Conservation (phyloP, 1,140 invertebrate genomes). For the Zaprionus inermis region DNA sequence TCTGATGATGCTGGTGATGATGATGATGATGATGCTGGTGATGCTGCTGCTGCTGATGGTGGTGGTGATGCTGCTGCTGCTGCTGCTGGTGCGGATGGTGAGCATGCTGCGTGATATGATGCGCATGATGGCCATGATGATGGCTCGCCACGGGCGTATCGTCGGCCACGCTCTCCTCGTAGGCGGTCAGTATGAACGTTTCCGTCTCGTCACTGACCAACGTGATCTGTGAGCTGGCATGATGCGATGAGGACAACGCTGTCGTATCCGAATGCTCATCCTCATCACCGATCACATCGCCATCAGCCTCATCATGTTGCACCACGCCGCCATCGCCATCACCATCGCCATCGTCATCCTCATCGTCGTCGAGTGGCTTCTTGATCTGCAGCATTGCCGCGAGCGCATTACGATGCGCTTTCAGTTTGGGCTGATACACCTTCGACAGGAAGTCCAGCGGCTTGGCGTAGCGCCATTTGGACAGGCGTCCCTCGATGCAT, state of each 20-base stretch:
- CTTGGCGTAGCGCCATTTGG: slow-evolving; percentile 81
- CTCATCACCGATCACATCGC: slow-evolving; percentile 56
- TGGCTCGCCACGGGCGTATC: slow-evolving; percentile 59
- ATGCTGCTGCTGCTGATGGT: slow-evolving; percentile 36
- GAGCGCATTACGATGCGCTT: slow-evolving; percentile 65
- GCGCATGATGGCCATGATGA: slow-evolving; percentile 45
- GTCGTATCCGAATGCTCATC: slow-evolving; percentile 61
- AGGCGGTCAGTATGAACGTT: slow-evolving; percentile 75
- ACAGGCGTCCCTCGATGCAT: slow-evolving; percentile 71
- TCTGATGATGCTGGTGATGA: slow-evolving; percentile 58
- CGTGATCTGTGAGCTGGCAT: slow-evolving; percentile 65
- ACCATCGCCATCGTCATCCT: slow-evolving; percentile 32
- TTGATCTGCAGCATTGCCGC: slow-evolving; percentile 42
- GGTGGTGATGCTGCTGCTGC: slow-evolving; percentile 51
- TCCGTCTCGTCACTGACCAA: slow-evolving; percentile 75
- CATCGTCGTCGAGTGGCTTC: slow-evolving; percentile 31
- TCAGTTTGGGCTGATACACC: slow-evolving; percentile 79
- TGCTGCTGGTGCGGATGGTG: slow-evolving; percentile 51
- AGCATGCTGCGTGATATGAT: slow-evolving; percentile 44
- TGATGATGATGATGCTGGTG: slow-evolving; percentile 61
- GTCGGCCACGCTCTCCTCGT: slow-evolving; percentile 78
- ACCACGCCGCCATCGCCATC: slow-evolving; percentile 16
- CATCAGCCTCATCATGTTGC: slow-evolving; percentile 36
- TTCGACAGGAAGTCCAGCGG: slow-evolving; percentile 76
- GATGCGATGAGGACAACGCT: slow-evolving; percentile 55